Conservation (phyloP, 2,797 vertebrate species). For the Prionace glauca region DNA sequence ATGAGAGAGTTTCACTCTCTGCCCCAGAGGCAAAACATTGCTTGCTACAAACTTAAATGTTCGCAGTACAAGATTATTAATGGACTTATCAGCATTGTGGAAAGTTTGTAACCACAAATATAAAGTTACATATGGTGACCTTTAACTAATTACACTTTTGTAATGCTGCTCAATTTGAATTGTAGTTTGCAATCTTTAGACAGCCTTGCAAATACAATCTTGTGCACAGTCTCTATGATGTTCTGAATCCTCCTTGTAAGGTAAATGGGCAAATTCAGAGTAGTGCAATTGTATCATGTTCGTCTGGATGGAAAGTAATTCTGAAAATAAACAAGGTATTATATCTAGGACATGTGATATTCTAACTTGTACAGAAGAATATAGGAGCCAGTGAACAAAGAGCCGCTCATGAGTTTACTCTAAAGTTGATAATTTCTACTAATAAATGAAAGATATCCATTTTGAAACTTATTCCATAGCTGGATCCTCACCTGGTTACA, state of each 20-base stretch:
- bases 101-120: background rate
- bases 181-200: background rate
- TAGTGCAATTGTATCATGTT: background rate
- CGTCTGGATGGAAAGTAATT: background rate
- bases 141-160: background rate
- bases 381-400: background rate
- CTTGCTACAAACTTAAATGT: background rate
- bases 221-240: background rate
- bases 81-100: background rate
- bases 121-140: background rate
- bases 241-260: background rate
- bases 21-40: background rate
- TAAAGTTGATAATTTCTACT: background rate
- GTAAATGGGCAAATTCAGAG: background rate
- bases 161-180: background rate
- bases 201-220: background rate
- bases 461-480: background rate
- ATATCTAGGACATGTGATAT: background rate
- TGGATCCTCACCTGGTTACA: background rate
- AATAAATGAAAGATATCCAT: background rate
- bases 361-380: background rate
- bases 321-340: background rate
- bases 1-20: background rate
- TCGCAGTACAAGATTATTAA: background rate
- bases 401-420: background rate